A percentile compares a stretch with the other conserved stretches of the same genome.
Evolutionary conservation across 1,140 invertebrate genomes (phyloP).

Genomic region (Bombus impatiens): DNA sequence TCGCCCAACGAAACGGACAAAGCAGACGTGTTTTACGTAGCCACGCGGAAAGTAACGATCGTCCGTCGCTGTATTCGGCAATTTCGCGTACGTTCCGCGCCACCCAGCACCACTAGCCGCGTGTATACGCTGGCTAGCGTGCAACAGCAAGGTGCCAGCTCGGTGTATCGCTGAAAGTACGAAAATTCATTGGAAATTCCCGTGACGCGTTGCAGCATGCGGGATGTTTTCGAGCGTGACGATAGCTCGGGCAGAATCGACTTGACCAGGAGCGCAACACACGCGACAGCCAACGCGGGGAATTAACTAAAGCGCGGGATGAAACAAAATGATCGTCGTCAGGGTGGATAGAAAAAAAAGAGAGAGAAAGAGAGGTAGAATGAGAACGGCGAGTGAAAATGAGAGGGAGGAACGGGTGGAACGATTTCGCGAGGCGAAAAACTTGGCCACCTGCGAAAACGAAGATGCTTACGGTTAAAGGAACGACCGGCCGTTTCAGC

Average conservation of each 20-base stretch:
- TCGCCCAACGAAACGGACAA: background rate
- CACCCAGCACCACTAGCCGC: background rate
- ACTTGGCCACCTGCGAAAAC: background rate
- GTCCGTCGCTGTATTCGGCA: slow-evolving; percentile 31
- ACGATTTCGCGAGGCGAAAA: background rate
- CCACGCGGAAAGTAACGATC: slow-evolving; percentile 56
- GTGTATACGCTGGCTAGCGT: background rate
- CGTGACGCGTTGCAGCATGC: slow-evolving; percentile 22
- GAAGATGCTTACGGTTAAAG: background rate
- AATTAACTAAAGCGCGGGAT: slow-evolving; percentile 46
- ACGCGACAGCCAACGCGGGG: background rate
- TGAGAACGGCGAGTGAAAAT: background rate
- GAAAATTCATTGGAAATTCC: slow-evolving; percentile 65
- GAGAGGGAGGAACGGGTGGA: background rate
- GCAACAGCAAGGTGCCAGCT: slow-evolving; percentile 20
- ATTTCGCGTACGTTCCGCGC: slow-evolving; percentile 49
- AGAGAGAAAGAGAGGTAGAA: background rate
- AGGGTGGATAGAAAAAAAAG: background rate
- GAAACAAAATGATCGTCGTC: slow-evolving; percentile 33
- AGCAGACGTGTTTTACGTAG: slow-evolving; percentile 29
- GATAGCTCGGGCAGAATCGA: slow-evolving; percentile 42
- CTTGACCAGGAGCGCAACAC: slow-evolving; percentile 18
- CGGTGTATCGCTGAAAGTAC: slow-evolving; percentile 53
- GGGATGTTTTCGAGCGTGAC: slow-evolving; percentile 13
- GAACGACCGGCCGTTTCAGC: slow-evolving; percentile 31